A percentile compares a stretch with the other conserved stretches of the same genome.
Evolutionary conservation across 2,888 invertebrate species (phyloP).

Genomic region (Conus canariensis): DNA sequence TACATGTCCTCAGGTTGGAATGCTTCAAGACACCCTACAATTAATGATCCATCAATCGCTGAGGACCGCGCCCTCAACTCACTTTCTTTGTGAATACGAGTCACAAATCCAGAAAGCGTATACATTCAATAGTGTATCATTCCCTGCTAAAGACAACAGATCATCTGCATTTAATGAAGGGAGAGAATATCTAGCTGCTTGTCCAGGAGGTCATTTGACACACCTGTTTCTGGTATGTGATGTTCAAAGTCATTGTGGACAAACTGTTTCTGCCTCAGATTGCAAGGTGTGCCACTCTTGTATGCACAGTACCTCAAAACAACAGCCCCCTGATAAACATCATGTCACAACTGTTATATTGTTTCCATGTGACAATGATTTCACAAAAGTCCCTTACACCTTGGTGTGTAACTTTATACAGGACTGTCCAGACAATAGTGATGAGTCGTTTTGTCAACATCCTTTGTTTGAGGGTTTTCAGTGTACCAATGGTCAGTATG

Average conservation of each 20-base stretch:
- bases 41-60: no score
- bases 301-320: neutral
- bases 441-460: slow-evolving; percentile 22
- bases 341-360: neutral
- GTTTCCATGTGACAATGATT: slow-evolving; percentile 16
- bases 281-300: neutral
- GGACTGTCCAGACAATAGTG: slow-evolving; percentile 27
- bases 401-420: slow-evolving; percentile 15
- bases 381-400: neutral
- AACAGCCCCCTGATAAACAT: no score
- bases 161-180: no score
- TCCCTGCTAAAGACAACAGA: no score
- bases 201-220: slow-evolving; percentile 17
- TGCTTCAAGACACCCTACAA: no score
- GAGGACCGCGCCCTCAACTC: neutral
- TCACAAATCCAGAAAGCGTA: neutral
- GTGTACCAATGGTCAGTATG: slow-evolving; percentile 15
- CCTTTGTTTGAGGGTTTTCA: neutral
- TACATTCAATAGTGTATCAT: neutral
- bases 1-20: no score
- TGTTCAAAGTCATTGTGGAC: neutral
- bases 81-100: neutral
- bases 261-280: neutral
- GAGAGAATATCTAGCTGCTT: neutral
- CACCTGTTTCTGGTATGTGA: neutral